Base-by-base conservation (phyloP, 1,140 invertebrate species). In the Harlomillsia oculata region DNA sequence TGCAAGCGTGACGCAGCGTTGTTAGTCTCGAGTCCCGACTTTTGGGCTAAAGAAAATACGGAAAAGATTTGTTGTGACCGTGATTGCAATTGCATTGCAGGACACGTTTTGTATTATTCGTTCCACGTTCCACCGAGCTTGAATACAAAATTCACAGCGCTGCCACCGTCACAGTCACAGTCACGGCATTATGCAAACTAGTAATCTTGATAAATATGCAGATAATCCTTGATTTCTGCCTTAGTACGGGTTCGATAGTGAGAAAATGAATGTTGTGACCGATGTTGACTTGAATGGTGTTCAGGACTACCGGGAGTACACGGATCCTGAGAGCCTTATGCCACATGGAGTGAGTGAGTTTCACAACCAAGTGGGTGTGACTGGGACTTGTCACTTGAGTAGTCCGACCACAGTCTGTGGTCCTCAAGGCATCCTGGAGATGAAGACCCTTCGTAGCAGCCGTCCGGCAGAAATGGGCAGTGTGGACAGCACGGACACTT, bases 401-500 rank as follows among this genome's bases (percentile, higher is more conserved):
- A 75, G 29, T 58, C 74, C 76, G 52, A 21, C n/a, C n/a, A n/a
- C n/a, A n/a, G n/a, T n/a, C n/a, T n/a, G 8, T 20, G 36, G 23
- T 3, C 49, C 49, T 5, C 46, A 34, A 50, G 55, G 40, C 34
- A 29, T 34, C 11, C 34, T 58, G 26, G 56, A 58, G 36, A 58
- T 58, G 56, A 58, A 58, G 37, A 43, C 46, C 25, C 41, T 60
- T 44, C 44, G 58, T 51, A 29, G 30, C 44, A 57, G 37, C 34
- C 36, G 56, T 23, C 60, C 52, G n/a, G 67, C 67, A 50, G 84
- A 87, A 50, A 72, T 84, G 56, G 83, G 81, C 48, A 85, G 82
- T 69, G 78, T 87, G 37, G 84, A 87, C 67, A 88, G 84, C 66
- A 87, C 84, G 26, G 91, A 95, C 74, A 96, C 91, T 52, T 97